These are phyloP conservation scores for Grallaria varia DNA, from an alignment of 2,113 vertebrate species.

Conservation along the genomic window DNA sequence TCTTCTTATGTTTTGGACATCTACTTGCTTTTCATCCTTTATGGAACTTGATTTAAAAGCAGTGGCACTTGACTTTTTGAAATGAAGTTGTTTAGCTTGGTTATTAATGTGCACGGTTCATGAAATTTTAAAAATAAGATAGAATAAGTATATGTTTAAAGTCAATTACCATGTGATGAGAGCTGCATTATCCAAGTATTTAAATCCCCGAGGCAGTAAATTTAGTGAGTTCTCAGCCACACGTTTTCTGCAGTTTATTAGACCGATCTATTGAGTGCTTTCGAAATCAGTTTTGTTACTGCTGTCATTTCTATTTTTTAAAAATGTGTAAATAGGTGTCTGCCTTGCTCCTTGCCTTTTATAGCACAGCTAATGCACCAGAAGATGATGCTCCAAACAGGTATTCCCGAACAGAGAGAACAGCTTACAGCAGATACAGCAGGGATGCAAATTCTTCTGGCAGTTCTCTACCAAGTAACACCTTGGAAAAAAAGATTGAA, in stretches of 20 bases:
- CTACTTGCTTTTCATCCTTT: background rate
- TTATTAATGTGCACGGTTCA: background rate
- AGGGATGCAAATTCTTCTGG: constrained; percentile 77
- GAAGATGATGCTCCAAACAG: constrained; percentile 83
- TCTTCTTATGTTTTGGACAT: background rate
- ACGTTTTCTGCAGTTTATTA: background rate
- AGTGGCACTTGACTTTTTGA: background rate
- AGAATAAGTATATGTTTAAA: background rate
- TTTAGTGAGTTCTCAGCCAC: background rate
- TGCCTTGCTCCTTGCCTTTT: constrained; percentile 34
- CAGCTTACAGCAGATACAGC: constrained; percentile 74
- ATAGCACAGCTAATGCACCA: constrained; percentile 68
- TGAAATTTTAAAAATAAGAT: background rate
- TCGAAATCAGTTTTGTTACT: background rate
- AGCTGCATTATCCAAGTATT: background rate
- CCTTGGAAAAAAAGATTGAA: constrained; percentile 89
- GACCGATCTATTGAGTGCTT: background rate
- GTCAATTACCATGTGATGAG: background rate
- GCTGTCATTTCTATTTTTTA: background rate
- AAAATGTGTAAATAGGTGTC: background rate
- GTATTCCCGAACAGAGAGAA: constrained; percentile 76
- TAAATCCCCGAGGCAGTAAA: background rate
- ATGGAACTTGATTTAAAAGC: background rate
- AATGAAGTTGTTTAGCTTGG: background rate
- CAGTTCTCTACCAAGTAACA: constrained; percentile 63